Evolutionary conservation across 2,888 invertebrate genomes (phyloP).

Genomic region (Pristionchus arcanus): DNA sequence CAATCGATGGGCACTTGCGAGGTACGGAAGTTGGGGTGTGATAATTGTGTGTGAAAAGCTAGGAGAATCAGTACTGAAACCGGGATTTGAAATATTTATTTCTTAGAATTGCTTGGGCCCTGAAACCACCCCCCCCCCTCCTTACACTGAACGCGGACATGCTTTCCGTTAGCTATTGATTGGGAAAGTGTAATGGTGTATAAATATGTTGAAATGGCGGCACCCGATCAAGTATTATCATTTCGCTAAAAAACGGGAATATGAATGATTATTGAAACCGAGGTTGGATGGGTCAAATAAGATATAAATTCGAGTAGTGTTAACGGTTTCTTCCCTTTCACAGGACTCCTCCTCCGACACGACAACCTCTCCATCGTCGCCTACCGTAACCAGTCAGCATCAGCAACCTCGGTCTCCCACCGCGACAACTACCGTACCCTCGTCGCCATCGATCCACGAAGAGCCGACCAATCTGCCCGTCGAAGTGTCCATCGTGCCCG

Average conservation of each 20-base stretch:
- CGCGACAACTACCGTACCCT: background rate
- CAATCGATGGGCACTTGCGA: conserved; percentile 56
- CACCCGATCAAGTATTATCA: too few relatives aligned
- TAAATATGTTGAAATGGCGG: too few relatives aligned
- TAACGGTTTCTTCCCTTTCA: background rate
- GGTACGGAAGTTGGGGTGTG: background rate
- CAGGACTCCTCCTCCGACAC: conserved; percentile 49
- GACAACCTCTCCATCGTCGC: conserved; percentile 35
- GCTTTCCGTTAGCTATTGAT: background rate
- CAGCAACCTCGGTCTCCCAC: background rate
- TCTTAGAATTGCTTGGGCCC: too few relatives aligned
- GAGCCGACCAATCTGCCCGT: background rate
- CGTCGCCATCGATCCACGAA: conserved; percentile 38
- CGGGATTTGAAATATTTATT: too few relatives aligned
- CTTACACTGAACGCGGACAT: too few relatives aligned
- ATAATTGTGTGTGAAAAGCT: too few relatives aligned
- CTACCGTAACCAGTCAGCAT: background rate
- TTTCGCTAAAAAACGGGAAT: too few relatives aligned
- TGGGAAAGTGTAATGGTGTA: background rate
- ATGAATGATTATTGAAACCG: background rate
- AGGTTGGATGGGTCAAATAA: background rate
- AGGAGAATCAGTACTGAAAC: too few relatives aligned
- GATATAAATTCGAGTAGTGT: background rate
- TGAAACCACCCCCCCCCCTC: too few relatives aligned
- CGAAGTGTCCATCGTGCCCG: conserved; percentile 41